Evolutionary conservation across 1,140 invertebrate genomes (phyloP).

Genomic region (Zophobas morio): DNA sequence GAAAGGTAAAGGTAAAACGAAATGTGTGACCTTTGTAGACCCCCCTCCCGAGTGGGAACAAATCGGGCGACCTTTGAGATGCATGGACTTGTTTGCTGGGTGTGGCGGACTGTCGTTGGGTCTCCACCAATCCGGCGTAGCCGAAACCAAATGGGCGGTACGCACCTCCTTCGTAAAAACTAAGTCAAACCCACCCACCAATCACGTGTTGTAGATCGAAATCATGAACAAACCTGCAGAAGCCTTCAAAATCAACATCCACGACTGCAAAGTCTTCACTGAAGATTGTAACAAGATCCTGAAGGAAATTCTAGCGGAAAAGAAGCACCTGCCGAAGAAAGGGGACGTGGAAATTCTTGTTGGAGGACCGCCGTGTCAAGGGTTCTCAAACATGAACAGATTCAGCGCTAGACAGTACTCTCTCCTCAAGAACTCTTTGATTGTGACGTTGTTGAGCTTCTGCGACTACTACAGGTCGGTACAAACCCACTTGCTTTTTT

Average conservation of each 20-base stretch:
- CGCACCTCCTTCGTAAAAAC: background rate
- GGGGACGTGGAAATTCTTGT: slow-evolving; percentile 89
- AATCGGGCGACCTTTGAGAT: slow-evolving; percentile 72
- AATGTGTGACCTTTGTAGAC: slow-evolving; percentile 45
- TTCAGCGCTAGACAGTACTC: slow-evolving; percentile 91
- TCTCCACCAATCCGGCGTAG: slow-evolving; percentile 80
- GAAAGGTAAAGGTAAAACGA: slow-evolving; percentile 80
- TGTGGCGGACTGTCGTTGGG: slow-evolving; percentile 86
- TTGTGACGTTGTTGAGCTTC: slow-evolving; percentile 87
- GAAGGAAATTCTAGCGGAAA: slow-evolving; percentile 74
- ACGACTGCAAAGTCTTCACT: slow-evolving; percentile 81
- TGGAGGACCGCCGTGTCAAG: slow-evolving; percentile 94
- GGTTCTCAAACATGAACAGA: slow-evolving; percentile 92
- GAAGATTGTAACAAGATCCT: slow-evolving; percentile 88
- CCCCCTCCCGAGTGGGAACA: slow-evolving; percentile 63
- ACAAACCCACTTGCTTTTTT: background rate
- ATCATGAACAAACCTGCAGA: slow-evolving; percentile 83
- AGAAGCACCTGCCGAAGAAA: slow-evolving; percentile 76
- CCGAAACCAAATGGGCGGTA: slow-evolving; percentile 81
- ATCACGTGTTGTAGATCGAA: slow-evolving; percentile 73
- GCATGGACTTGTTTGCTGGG: slow-evolving; percentile 91
- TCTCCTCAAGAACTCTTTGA: slow-evolving; percentile 89
- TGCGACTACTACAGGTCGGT: slow-evolving; percentile 82
- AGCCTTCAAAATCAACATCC: slow-evolving; percentile 86
- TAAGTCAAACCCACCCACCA: too few relatives aligned